Evolutionary conservation across 2,888 invertebrate genomes (phyloP).

Genomic region (Apotomis capreana): DNA sequence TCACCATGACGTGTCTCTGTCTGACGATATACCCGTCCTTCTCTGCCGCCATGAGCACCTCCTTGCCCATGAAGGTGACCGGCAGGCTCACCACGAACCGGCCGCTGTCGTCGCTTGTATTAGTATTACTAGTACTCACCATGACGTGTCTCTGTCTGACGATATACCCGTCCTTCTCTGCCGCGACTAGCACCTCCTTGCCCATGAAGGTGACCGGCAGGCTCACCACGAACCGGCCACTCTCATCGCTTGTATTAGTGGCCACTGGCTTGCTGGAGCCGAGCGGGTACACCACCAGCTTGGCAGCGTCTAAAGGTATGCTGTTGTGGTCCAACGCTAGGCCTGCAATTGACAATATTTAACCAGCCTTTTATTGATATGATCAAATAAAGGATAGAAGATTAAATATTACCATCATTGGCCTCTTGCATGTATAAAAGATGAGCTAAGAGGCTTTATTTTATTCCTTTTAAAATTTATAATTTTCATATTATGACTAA

Average conservation of each 20-base stretch:
- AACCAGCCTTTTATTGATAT: background rate
- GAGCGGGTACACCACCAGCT: slow-evolving; percentile 72
- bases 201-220: slow-evolving; percentile 70
- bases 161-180: slow-evolving; percentile 84
- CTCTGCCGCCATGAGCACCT: slow-evolving; percentile 80
- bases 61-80: slow-evolving; percentile 67
- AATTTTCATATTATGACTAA: too few relatives aligned
- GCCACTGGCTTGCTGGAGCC: slow-evolving; percentile 62
- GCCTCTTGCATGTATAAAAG: too few relatives aligned
- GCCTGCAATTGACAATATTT: slow-evolving; percentile 67
- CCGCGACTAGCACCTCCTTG: slow-evolving; percentile 81
- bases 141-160: slow-evolving; percentile 78
- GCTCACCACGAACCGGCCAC: slow-evolving; percentile 77
- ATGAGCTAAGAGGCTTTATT: too few relatives aligned
- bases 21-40: slow-evolving; percentile 84
- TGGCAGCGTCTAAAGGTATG: slow-evolving; percentile 81
- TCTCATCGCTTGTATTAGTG: slow-evolving; percentile 62
- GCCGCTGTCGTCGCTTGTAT: slow-evolving; percentile 61
- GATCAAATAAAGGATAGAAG: too few relatives aligned
- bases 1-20: slow-evolving; percentile 71
- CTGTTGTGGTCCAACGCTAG: slow-evolving; percentile 84
- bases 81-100: slow-evolving; percentile 76
- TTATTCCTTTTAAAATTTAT: too few relatives aligned
- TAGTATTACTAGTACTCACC: slow-evolving; percentile 51
- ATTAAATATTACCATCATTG: too few relatives aligned